Evolutionary conservation across 1,140 invertebrate genomes (phyloP).

Genomic region (Camponotus pennsylvanicus): DNA sequence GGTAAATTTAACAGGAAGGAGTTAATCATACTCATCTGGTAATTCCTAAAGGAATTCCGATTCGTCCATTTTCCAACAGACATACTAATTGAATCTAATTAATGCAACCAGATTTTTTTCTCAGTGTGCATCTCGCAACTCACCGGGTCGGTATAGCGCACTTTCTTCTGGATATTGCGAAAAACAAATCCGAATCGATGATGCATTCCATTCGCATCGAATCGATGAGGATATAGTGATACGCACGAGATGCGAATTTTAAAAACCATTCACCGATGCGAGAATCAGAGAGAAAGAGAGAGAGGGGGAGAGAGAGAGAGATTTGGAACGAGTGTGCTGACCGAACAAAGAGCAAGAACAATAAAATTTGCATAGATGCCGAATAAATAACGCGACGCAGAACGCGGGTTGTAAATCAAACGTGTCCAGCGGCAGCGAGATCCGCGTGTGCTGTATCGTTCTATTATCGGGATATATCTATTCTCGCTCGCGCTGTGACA

Average conservation of each 20-base stretch:
- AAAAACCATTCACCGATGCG: constrained; percentile 46
- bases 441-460: constrained; percentile 20
- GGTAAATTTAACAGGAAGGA: too few relatives aligned
- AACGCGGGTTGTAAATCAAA: constrained; percentile 52
- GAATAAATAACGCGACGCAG: constrained; percentile 55
- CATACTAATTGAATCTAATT: too few relatives aligned
- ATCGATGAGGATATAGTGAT: constrained; percentile 51
- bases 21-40: too few relatives aligned
- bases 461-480: constrained; percentile 40
- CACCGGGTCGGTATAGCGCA: not conserved
- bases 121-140: constrained; percentile 17
- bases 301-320: not conserved
- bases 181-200: constrained; percentile 43
- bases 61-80: too few relatives aligned
- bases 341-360: constrained; percentile 63
- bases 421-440: constrained; percentile 25
- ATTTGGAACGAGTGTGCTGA: constrained; percentile 9
- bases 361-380: constrained; percentile 67
- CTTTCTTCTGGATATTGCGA: not conserved
- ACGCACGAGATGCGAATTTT: constrained; percentile 69
- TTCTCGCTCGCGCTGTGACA: constrained; percentile 29
- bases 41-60: too few relatives aligned
- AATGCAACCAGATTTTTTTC: too few relatives aligned
- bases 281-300: constrained; percentile 6
- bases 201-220: constrained; percentile 65